Base-by-base conservation (phyloP, 1,140 invertebrate genomes). In the Venturia canescens region DNA sequence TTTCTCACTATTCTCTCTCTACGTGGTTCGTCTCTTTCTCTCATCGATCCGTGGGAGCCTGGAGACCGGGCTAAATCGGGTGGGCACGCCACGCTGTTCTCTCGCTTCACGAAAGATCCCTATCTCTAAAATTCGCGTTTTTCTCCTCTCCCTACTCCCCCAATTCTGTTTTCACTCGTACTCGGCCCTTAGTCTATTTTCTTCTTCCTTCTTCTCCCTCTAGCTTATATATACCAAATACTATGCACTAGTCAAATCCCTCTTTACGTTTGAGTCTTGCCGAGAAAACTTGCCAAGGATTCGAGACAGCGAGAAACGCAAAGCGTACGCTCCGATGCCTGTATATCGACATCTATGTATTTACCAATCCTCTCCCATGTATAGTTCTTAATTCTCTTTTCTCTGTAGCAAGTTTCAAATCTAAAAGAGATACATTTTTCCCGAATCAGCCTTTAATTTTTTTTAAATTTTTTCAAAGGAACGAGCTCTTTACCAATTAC, bases 401-500 rank as follows among this genome's bases (percentile, higher is more conserved):
- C 69, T 71, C 34, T 38, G 69, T 38, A 48, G 5, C 34, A 21
- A n/a, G 38, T 71, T 21, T 34, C 1, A 21, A 71, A 71, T 26
- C 23, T 13, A 27, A 29, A 71, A 48, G 13, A 48, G 21, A 71
- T 21, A 34, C 34, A 5, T n/a, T 44, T 44, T 71, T 18, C 15
- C 21, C 69, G 21, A n/a, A 34, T 26, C 23, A 63, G 21, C 21
- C 60, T 23, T 63, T 23, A 5, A 3, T 71, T 34, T 71, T 34
- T 71, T 44, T 38, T 71, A 2, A 48, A 21, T 71, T 38, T 71
- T 48, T 44, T 71, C 4, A 44, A 67, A 67, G 63, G 44, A 78
- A 67, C 76, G 34, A 81, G 76, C 76, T 81, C 78, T 81, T 71
- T 70, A 70, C 48, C 69, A 26, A 79, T 79, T 57, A 44, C 48